Conservation (phyloP, 2,797 vertebrate species). For the Choloepus didactylus region DNA sequence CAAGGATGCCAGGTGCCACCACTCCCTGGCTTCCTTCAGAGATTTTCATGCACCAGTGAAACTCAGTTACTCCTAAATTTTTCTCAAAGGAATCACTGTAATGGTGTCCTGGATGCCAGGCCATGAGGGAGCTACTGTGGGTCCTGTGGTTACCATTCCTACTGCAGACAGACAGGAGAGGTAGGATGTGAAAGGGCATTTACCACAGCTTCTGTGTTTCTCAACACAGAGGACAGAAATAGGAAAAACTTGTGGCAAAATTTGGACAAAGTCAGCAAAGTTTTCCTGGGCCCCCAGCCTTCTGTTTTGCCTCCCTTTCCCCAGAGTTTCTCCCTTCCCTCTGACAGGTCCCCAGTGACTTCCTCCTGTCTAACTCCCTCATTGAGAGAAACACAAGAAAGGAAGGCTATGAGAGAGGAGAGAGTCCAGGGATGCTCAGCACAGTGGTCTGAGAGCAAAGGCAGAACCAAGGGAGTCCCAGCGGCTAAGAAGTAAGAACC, state of each 20-base stretch:
- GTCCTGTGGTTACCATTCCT: background rate
- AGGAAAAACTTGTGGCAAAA: constrained; percentile 43
- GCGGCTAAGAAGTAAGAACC: background rate
- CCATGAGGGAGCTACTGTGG: background rate
- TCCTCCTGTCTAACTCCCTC: background rate
- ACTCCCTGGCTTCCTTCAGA: background rate
- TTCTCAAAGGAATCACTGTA: background rate
- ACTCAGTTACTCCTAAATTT: background rate
- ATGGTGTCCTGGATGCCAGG: background rate
- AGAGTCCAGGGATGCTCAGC: background rate
- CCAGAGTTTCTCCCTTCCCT: background rate
- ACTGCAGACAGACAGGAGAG: background rate
- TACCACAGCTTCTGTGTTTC: constrained; percentile 47
- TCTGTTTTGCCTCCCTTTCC: background rate
- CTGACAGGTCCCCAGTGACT: background rate
- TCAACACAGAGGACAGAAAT: constrained; percentile 36
- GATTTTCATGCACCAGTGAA: background rate
- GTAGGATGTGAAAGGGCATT: constrained; percentile 33
- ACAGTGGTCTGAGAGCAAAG: background rate
- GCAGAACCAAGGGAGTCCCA: background rate
- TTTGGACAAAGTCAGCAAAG: constrained; percentile 8
- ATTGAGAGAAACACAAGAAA: background rate
- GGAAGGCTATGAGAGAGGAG: background rate
- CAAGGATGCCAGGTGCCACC: background rate
- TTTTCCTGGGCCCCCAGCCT: background rate